Percentiles rank a stretch among this genome's conserved stretches.
Evolutionary conservation across 1,140 invertebrate genomes (phyloP).

Genomic region (Triops cancriformis): DNA sequence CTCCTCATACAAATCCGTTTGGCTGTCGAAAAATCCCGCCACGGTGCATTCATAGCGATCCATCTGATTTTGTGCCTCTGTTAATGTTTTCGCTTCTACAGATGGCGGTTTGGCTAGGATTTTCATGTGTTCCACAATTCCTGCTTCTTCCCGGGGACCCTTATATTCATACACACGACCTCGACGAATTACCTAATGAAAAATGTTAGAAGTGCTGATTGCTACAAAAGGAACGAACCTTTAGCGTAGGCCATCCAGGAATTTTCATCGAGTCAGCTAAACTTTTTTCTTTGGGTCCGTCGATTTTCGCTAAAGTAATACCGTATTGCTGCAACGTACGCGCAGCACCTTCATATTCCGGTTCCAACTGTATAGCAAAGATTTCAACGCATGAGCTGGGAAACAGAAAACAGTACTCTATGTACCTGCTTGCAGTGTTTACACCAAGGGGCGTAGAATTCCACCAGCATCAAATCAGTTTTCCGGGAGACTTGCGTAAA

Average conservation of each 20-base stretch:
- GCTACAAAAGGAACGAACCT: conserved; percentile 28
- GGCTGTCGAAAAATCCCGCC: conserved; percentile 48
- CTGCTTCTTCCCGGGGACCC: conserved; percentile 43
- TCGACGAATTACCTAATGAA: conserved; percentile 40
- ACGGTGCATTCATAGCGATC: conserved; percentile 44
- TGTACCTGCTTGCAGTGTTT: conserved; percentile 37
- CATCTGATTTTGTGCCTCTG: conserved; percentile 42
- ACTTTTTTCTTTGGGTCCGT: conserved; percentile 41
- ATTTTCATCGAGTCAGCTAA: conserved; percentile 41
- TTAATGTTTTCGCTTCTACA: conserved; percentile 37
- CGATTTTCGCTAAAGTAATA: conserved; percentile 46
- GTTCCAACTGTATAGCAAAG: conserved; percentile 36
- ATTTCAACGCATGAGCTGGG: conserved; percentile 11
- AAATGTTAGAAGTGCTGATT: background rate
- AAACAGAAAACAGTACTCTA: background rate
- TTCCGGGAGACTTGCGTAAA: conserved; percentile 46
- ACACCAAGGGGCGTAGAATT: conserved; percentile 55
- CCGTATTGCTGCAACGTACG: conserved; percentile 37
- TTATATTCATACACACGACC: conserved; percentile 46
- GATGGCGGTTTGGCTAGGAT: conserved; percentile 46
- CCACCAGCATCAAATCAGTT: conserved; percentile 47
- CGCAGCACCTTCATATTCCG: conserved; percentile 46
- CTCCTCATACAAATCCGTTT: conserved; percentile 41
- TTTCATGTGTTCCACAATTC: conserved; percentile 46
- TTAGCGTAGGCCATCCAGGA: conserved; percentile 43